These are phyloP conservation scores for Caenorhabditis becei DNA, from an alignment of 2,888 invertebrate species.

Conservation along the genomic window DNA sequence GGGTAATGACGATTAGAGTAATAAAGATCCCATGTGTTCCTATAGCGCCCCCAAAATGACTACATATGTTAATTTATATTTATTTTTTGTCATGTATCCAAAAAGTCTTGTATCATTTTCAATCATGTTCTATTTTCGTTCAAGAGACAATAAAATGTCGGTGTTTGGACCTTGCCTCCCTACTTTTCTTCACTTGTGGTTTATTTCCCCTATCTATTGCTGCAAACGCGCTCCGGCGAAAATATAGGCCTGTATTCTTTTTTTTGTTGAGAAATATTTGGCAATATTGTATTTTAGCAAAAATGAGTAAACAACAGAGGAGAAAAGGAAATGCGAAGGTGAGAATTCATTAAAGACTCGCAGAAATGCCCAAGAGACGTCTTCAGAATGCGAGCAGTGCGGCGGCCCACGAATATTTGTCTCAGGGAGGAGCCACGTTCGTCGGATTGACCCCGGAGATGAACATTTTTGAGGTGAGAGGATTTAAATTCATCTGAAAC, in stretches of 20 bases:
- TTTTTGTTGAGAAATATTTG: conserved; percentile 25
- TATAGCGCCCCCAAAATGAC: background rate
- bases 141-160: background rate
- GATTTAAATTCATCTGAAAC: background rate
- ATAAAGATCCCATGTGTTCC: background rate
- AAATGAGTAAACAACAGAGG: conserved; percentile 65
- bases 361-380: conserved; percentile 4
- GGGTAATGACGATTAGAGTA: conserved; percentile 30
- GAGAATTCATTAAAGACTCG: background rate
- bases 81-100: background rate
- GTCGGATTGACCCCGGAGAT: conserved; percentile 60
- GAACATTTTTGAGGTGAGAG: conserved; percentile 55
- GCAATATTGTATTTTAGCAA: conserved; percentile 17
- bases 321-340: conserved; percentile 69
- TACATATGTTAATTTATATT: conserved; percentile 2
- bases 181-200: background rate
- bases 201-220: background rate
- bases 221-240: conserved; percentile 34
- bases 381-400: conserved; percentile 68
- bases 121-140: conserved; percentile 11
- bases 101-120: conserved; percentile 16
- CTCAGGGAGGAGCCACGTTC: conserved; percentile 40
- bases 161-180: background rate
- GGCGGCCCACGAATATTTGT: conserved; percentile 60
- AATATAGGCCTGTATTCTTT: background rate